phyloP scores from a whole-genome alignment of 2,888 invertebrate species.

The Villa cingulata region DNA sequence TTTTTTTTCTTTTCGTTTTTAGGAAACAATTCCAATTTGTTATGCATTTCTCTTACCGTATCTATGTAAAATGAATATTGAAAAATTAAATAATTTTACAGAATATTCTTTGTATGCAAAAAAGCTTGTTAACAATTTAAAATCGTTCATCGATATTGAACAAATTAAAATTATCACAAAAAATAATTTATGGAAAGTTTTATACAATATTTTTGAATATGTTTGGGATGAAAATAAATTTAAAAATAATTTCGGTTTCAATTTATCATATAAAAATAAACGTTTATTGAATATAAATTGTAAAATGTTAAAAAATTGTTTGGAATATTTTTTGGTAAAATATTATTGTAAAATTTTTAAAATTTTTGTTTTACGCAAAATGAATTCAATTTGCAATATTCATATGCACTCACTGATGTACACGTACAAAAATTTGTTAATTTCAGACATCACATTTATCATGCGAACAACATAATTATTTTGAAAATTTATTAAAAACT shows the following conservation, averaged over 20 bases:
- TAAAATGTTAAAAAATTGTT: not conserved
- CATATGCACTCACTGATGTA: too few relatives aligned
- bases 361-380: too few relatives aligned
- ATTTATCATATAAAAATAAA: not conserved
- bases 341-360: too few relatives aligned
- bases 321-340: not conserved
- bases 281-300: not conserved
- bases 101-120: not conserved
- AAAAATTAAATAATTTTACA: too few relatives aligned
- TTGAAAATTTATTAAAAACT: constrained; percentile 5
- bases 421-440: too few relatives aligned
- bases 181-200: not conserved
- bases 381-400: too few relatives aligned
- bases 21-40: constrained; percentile 1
- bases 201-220: constrained; percentile 1
- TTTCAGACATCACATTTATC: not conserved
- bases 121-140: not conserved
- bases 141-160: not conserved
- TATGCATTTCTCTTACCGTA: not conserved
- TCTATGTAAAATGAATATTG: not conserved
- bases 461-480: not conserved
- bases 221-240: constrained; percentile 5
- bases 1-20: not conserved
- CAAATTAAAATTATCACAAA: not conserved
- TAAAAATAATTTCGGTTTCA: constrained; percentile 1